Evolutionary conservation across 2,113 vertebrate genomes (phyloP).

Genomic region (Mirounga angustirostris): DNA sequence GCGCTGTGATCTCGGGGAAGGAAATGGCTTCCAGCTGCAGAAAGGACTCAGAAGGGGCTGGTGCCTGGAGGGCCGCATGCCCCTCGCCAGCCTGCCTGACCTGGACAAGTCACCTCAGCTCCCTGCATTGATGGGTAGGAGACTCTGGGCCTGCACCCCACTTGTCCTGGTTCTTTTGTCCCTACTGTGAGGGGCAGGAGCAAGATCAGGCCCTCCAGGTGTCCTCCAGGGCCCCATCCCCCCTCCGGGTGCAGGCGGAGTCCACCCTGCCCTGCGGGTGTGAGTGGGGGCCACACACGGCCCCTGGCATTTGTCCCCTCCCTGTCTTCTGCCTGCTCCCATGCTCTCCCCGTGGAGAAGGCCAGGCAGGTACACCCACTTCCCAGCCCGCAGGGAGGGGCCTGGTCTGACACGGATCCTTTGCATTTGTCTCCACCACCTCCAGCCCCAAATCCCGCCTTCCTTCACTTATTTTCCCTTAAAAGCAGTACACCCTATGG

Average conservation of each 20-base stretch:
- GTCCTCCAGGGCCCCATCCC: background rate
- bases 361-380: background rate
- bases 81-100: background rate
- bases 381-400: background rate
- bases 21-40: background rate
- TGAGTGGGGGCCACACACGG: fast-evolving
- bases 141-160: background rate
- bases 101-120: background rate
- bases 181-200: fast-evolving
- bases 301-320: background rate
- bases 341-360: background rate
- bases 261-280: background rate
- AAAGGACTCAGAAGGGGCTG: background rate
- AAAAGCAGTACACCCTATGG: background rate
- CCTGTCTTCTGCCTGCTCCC: slow-evolving; percentile 52
- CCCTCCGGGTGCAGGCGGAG: slow-evolving; percentile 38
- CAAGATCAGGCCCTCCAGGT: background rate
- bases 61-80: background rate
- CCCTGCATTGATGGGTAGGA: background rate
- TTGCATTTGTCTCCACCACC: too few relatives aligned
- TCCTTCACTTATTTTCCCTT: background rate
- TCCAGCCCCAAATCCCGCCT: background rate
- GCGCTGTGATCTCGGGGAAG: background rate
- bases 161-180: background rate
- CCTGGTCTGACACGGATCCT: fast-evolving